Base-by-base conservation (phyloP, 2,888 invertebrate species). In the Campoplex nolae region DNA sequence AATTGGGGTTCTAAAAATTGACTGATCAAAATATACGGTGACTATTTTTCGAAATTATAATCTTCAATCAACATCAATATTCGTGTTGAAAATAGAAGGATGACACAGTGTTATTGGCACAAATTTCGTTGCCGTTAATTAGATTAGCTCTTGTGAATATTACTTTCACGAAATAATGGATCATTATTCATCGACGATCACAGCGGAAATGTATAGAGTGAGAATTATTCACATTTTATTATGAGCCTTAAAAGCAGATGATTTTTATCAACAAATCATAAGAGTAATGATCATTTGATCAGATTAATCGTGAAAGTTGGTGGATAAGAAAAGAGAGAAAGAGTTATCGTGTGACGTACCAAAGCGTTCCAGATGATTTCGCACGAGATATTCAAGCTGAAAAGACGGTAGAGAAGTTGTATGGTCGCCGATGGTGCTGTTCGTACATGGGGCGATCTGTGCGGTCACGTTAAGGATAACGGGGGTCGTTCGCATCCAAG, bases 401-500 rank as follows among this genome's bases (percentile, higher is more conserved):
- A 74, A 73, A 78, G 58, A 78, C 73, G 74, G 81, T 81, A 78
- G 81, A 78, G 84, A 80, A 84, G 45, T 84, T 87, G 82, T 62
- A 84, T 81, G 81, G 67, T 87, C 86, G 81, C 23, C 74, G 45
- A 68, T 81, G 79, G 62, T 56, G 65, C 32, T 80, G 48, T 75
- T 84, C 75, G 6, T 42, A 48, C 23, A 65, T 76, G 81, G 42
- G n/a, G 6, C 73, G 70, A n/a, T 18, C 32, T 62, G 62, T 32
- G 73, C 76, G 86, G 76, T 76, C 68, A 75, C 84, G 84, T 87
- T 87, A 84, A 87, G 84, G 87, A 82, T 87, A 82, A 87, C 87
- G 84, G 70, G 84, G 62, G 38, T 71, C 75, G 81, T 82, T 87
- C 82, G 32, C 56, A 65, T 56, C 58, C 71, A 75, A 87, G 87